A percentile compares a stretch with the other conserved stretches of the same genome.
These are phyloP conservation scores for Trichonephila inaurata DNA, from an alignment of 1,140 invertebrate genomes.

Conservation along the genomic window DNA sequence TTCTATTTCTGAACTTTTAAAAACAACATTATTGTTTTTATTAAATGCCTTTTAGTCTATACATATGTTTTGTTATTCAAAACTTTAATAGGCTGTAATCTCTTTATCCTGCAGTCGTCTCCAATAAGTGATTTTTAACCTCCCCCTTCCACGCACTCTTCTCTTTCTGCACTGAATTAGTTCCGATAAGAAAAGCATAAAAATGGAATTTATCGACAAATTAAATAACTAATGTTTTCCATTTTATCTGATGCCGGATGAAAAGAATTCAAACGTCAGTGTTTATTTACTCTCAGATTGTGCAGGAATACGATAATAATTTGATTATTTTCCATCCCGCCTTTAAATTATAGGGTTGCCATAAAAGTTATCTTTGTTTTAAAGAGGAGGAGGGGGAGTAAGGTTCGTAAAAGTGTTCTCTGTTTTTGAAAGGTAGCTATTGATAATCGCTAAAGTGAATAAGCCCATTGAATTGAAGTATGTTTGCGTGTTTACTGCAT, in stretches of 20 bases:
- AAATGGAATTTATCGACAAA: slow-evolving; percentile 59
- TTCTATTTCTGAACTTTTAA: no score
- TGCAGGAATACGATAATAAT: slow-evolving; percentile 17
- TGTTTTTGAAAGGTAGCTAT: no score
- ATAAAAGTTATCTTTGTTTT: slow-evolving; percentile 22
- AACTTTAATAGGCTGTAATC: not conserved
- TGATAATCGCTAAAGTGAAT: no score
- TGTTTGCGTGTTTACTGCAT: no score
- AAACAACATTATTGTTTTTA: no score
- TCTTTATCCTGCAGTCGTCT: not conserved
- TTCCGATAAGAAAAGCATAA: slow-evolving; percentile 5
- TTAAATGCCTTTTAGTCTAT: no score
- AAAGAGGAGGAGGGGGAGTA: no score
- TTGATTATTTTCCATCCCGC: not conserved
- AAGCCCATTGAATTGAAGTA: no score
- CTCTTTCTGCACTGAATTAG: not conserved
- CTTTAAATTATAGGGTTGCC: not conserved
- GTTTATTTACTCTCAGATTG: slow-evolving; percentile 32
- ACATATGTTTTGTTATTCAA: not conserved
- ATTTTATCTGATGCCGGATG: slow-evolving; percentile 60
- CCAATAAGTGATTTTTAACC: no score
- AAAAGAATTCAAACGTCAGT: slow-evolving; percentile 45
- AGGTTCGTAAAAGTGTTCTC: no score
- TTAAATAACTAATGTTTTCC: slow-evolving; percentile 71
- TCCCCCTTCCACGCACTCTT: not conserved